A percentile compares a stretch with the other conserved stretches of the same genome.
Evolutionary conservation across 2,797 vertebrate genomes (phyloP).

Genomic region (Orestias chungarensis): DNA sequence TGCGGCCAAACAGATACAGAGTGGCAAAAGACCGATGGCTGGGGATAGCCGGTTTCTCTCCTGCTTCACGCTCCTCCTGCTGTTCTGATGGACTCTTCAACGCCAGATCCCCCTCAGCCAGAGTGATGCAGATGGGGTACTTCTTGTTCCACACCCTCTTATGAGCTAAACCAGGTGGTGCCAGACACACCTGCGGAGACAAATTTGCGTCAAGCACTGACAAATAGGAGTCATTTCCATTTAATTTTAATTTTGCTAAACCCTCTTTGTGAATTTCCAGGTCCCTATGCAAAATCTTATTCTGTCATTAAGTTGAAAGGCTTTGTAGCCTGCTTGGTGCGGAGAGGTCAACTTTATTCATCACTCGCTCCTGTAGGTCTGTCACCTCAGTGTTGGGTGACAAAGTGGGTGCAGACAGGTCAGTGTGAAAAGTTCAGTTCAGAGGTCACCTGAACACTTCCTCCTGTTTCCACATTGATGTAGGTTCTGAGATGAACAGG

Average conservation of each 20-base stretch:
- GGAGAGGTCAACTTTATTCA: constrained; percentile 41
- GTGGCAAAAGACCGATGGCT: constrained; percentile 62
- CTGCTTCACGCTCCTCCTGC: constrained; percentile 58
- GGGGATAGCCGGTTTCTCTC: constrained; percentile 28
- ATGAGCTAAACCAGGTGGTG: constrained; percentile 82
- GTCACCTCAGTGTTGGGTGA: constrained; percentile 56
- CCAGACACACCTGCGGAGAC: constrained; percentile 79
- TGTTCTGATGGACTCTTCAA: constrained; percentile 41
- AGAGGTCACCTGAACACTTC: constrained; percentile 43
- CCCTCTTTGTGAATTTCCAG: background rate
- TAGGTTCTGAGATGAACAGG: background rate
- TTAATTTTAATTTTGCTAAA: constrained; percentile 10
- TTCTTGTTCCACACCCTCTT: constrained; percentile 91
- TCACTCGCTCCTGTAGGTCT: constrained; percentile 44
- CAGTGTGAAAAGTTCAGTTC: constrained; percentile 37
- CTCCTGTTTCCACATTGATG: constrained; percentile 10
- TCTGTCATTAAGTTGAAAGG: background rate
- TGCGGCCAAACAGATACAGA: constrained; percentile 86
- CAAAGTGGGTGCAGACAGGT: constrained; percentile 52
- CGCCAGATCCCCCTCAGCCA: constrained; percentile 58
- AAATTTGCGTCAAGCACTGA: background rate
- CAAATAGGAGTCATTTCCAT: background rate
- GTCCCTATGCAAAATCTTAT: constrained; percentile 6
- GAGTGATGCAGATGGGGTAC: constrained; percentile 86
- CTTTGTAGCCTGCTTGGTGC: constrained; percentile 6